phyloP scores from a whole-genome alignment of 2,888 invertebrate genomes.

The Philereme vetulata region DNA sequence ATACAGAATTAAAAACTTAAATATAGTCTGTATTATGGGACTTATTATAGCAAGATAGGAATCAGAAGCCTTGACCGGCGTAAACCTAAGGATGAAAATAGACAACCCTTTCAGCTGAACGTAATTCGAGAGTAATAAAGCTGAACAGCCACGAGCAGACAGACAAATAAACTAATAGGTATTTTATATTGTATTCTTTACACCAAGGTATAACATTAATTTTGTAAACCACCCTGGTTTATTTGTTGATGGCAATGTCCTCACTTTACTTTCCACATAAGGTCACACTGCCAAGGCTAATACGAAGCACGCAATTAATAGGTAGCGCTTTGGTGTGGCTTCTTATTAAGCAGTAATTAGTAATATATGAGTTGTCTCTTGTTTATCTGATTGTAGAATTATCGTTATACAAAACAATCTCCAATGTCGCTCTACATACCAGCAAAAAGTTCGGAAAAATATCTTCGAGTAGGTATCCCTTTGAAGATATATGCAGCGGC shows the following conservation, averaged over 20 bases:
- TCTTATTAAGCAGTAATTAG: constrained; percentile 39
- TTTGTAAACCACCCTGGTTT: constrained; percentile 33
- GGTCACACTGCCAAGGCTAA: constrained; percentile 62
- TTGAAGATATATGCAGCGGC: too few relatives aligned
- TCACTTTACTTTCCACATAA: constrained; percentile 51
- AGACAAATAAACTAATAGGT: not conserved
- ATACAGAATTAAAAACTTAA: too few relatives aligned
- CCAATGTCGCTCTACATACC: too few relatives aligned
- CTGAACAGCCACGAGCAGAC: constrained; percentile 3
- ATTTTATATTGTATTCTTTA: not conserved
- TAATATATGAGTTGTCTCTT: not conserved
- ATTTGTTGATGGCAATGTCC: constrained; percentile 56
- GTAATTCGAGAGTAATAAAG: constrained; percentile 4
- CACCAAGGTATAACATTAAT: constrained; percentile 28
- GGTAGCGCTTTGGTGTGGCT: constrained; percentile 60
- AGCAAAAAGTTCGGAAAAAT: too few relatives aligned
- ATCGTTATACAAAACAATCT: not conserved
- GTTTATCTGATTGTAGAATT: constrained; percentile 3
- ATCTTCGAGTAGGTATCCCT: too few relatives aligned
- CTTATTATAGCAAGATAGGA: too few relatives aligned
- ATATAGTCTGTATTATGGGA: too few relatives aligned
- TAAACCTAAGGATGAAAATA: constrained; percentile 15
- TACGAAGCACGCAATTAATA: constrained; percentile 61
- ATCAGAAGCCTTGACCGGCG: constrained; percentile 12
- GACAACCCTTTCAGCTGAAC: constrained; percentile 7